Conservation (phyloP, 2,888 invertebrate species). For the Aspidapion aeneum region DNA sequence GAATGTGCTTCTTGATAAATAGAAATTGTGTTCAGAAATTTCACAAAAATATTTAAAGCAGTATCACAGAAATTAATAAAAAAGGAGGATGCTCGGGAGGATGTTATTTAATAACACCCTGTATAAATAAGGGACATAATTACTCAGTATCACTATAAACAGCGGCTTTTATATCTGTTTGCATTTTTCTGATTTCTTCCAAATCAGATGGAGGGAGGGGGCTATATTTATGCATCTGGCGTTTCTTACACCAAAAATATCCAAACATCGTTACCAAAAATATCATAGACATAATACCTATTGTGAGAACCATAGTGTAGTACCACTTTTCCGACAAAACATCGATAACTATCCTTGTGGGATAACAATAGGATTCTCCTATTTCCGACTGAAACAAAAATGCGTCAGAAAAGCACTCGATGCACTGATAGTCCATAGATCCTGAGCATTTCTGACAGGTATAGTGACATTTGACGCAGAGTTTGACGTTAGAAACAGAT, state of each 20-base stretch:
- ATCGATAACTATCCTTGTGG: slow-evolving; percentile 30
- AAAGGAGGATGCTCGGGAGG: too few relatives aligned
- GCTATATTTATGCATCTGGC: slow-evolving; percentile 8
- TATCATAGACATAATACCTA: slow-evolving; percentile 25
- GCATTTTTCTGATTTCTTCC: slow-evolving; percentile 37
- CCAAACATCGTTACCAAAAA: slow-evolving; percentile 19
- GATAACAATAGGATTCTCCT: slow-evolving; percentile 44
- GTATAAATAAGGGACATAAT: too few relatives aligned
- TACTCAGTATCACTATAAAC: slow-evolving; percentile 35
- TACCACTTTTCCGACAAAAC: slow-evolving; percentile 38
- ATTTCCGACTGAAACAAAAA: slow-evolving; percentile 48
- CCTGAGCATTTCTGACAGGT: slow-evolving; percentile 69
- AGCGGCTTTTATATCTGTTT: slow-evolving; percentile 38
- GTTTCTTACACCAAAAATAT: slow-evolving; percentile 8
- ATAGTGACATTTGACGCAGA: slow-evolving; percentile 69
- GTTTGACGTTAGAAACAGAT: slow-evolving; percentile 28
- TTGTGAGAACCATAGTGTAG: slow-evolving; percentile 33
- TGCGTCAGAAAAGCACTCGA: slow-evolving; percentile 64
- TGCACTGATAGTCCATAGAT: slow-evolving; percentile 66
- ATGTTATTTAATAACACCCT: too few relatives aligned
- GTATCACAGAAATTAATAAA: too few relatives aligned
- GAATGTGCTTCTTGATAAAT: too few relatives aligned
- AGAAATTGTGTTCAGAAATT: too few relatives aligned
- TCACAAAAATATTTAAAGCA: too few relatives aligned
- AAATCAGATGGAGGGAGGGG: slow-evolving; percentile 20